These are phyloP conservation scores for Pangasius macronema DNA, from an alignment of 2,797 vertebrate species.

Conservation along the genomic window DNA sequence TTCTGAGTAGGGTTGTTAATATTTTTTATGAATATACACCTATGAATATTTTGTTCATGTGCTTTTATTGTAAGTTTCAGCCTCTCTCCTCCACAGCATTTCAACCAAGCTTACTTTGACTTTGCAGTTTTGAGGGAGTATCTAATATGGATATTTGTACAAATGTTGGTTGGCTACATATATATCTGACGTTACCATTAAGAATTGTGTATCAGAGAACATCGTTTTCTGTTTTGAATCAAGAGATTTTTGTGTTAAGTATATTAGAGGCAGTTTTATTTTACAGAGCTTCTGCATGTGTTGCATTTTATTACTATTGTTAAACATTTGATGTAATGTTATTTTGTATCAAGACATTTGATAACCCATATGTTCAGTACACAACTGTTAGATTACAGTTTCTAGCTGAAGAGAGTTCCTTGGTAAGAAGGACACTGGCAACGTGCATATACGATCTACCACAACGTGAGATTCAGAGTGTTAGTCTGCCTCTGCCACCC, in stretches of 20 bases:
- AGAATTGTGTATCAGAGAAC: not conserved
- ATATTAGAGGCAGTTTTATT: not conserved
- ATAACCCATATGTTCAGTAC: not conserved
- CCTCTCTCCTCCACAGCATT: not conserved
- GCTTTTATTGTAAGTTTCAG: not conserved
- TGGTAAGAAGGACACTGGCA: not conserved
- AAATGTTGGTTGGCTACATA: not conserved
- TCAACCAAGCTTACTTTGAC: not conserved
- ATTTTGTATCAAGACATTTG: not conserved
- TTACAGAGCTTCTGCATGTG: slow-evolving; percentile 12
- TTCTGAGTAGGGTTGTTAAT: slow-evolving; percentile 36
- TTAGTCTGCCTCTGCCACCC: not conserved
- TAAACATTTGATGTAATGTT: not conserved
- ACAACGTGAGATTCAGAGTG: not conserved
- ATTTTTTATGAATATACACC: slow-evolving; percentile 22
- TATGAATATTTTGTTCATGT: slow-evolving; percentile 35
- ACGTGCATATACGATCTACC: not conserved
- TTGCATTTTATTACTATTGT: not conserved
- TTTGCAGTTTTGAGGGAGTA: not conserved
- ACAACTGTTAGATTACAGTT: not conserved
- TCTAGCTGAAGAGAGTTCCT: not conserved
- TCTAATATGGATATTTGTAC: not conserved
- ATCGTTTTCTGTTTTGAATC: not conserved
- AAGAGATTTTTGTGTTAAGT: not conserved
- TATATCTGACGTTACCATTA: not conserved